Evolutionary conservation across 2,888 invertebrate genomes (phyloP), one percentile per base, ranked within the genome.

Genomic region (Papilio gigon): DNA sequence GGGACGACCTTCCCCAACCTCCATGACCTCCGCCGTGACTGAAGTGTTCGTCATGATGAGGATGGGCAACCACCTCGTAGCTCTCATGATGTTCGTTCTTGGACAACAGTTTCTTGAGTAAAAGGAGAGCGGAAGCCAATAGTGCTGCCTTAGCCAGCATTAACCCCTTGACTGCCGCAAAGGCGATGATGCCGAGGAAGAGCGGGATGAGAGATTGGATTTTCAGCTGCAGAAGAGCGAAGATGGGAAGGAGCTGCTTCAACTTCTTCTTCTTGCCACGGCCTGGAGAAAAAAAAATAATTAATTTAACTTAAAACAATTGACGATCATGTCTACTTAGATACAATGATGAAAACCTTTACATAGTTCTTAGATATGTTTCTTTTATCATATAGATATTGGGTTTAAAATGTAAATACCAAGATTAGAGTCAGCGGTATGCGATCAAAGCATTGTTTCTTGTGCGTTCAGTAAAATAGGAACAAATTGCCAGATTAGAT

Each of bases 131-230:
- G 64, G 96, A 95, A 73, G 97, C 94, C 67, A 96, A 92, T 25
- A 97, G 93, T 4, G 97, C 97, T 71, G 97, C 94, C 93, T 97
- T 97, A 78, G 96, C 96, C 76, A 97, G 93, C 80, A 97, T 89
- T 75, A 97, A 93, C 72, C 97, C 97, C 93, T 97, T 97, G 93
- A 97, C 94, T 50, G 97, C 96, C 58, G 97, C 93, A 72, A 97
- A 93, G 66, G 96, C 97, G 78, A 97, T 94, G 80, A 92, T 85
- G 44, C 88, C 97, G 69, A 97, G 93, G 78, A 95, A 95, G 75
- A 97, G 89, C 35, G 97, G 97, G 77, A 96, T 94, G 73, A 97
- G 92, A 35, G 95, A 94, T 74, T 96, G 96, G 77, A 92, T 95
- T 92, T 97, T 97, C 84, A 97, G 88, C 81, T 96, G 96, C 82